Base-by-base conservation (phyloP, 2,797 vertebrate species). In the Stomatorhinus walkeri region DNA sequence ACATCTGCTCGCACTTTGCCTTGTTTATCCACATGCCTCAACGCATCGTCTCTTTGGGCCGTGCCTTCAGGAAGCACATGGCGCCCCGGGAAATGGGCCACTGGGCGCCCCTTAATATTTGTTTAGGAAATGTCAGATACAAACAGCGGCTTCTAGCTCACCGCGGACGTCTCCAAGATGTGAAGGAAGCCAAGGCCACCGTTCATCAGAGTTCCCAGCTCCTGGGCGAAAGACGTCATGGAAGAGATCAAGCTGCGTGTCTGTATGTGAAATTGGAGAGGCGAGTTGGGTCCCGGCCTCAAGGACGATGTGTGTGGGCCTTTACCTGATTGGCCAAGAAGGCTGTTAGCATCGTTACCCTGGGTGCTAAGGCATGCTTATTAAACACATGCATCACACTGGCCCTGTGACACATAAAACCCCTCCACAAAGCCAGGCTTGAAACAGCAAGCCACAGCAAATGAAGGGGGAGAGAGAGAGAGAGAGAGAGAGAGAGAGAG, bases 291-390 rank as follows among this genome's bases (percentile, higher is more conserved):
- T 59, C 90, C 93, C 81, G 88, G 91, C 92, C 92, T 94, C 92
- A 92, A 87, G 88, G 91, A 87, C 93, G 92, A 93, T 91, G 90
- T 89, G 91, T 22, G 4, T 86, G 91, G 89, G 46, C 90, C 92
- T 93, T 90, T 90, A 91, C 89, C 54, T 90, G 89, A 91, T 92
- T 91, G 88, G 81, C 88, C 84, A 84, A 92, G 90, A 89, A 90
- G 90, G 90, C 86, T 79, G 85, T 89, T 22, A 59, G 14, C 87
- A 40, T 85, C 87, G 85, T 88, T 87, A 87, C 84, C 81, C 68
- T 36, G 87, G 28, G 89, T 61, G 89, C 40, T 91, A 89, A 91
- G 90, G 89, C 81, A 56, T 87, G 90, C 84, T 93, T 92, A 92
- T 92, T 90, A 85, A 90, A 90, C 43, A 83, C 86, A 88, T 90